These are phyloP conservation scores for Lamproptera curius DNA, from an alignment of 2,888 invertebrate genomes.

Conservation along the genomic window DNA sequence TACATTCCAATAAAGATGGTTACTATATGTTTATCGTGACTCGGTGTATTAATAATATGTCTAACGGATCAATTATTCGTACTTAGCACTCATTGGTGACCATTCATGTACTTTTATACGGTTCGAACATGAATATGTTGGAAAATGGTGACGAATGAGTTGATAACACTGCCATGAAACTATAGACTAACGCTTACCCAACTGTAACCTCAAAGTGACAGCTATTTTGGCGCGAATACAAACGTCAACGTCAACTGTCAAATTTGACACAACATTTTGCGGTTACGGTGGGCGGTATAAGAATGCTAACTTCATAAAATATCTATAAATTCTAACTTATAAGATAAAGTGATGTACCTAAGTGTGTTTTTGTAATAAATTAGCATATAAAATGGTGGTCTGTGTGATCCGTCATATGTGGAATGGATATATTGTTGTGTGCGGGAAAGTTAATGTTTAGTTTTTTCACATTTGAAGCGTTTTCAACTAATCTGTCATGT, in stretches of 20 bases:
- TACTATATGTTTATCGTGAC: constrained; percentile 29
- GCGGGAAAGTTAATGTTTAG: too few species aligned
- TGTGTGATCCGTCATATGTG: constrained; percentile 36
- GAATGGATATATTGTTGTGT: constrained; percentile 26
- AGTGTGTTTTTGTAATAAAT: constrained; percentile 36
- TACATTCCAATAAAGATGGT: constrained; percentile 46
- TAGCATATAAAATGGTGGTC: constrained; percentile 30
- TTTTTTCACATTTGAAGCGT: constrained; percentile 29
- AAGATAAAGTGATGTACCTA: constrained; percentile 30
- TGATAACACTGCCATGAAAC: constrained; percentile 57
- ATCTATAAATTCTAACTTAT: constrained; percentile 24
- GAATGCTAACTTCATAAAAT: constrained; percentile 27
- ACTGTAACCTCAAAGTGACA: constrained; percentile 13
- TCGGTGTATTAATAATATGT: constrained; percentile 41
- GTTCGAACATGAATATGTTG: constrained; percentile 11
- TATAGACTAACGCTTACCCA: constrained; percentile 17
- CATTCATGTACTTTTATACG: constrained; percentile 38
- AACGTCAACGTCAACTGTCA: too few species aligned
- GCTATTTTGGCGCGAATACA: too few species aligned
- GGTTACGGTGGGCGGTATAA: constrained; percentile 31
- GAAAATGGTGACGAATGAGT: constrained; percentile 43
- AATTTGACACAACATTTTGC: background rate
- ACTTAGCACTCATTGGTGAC: constrained; percentile 58
- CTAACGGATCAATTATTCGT: constrained; percentile 67
- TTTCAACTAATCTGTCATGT: constrained; percentile 27